Evolutionary conservation across 2,113 vertebrate genomes (phyloP), one percentile per base, ranked within the genome.

Genomic region (Asarcornis scutulata): DNA sequence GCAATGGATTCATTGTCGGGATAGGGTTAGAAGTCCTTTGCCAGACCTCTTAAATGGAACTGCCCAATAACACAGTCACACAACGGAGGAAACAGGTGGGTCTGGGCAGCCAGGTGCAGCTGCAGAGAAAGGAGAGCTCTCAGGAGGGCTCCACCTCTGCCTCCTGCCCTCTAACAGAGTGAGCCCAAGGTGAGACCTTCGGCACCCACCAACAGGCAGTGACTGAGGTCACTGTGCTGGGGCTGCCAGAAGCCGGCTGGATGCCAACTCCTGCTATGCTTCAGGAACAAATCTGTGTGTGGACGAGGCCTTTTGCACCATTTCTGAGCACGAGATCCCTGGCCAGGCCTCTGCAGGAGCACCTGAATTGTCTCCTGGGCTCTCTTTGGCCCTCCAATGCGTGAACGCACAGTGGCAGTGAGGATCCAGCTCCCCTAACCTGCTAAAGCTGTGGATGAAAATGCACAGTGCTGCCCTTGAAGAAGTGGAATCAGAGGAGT

Each of bases 401-500:
- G 76, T n/a, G 68, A 89, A 16, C 62, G 48, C 46, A 48, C 84
- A 67, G 79, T 4, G 0, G 59, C 71, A 63, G 67, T 52, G 67
- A 88, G 88, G 67, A 94, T 60, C 79, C 62, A 40, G 86, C 92
- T 86, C 76, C 68, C 83, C 73, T 63, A 84, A 78, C 80, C 90
- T 88, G 80, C 64, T 93, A 60, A 77, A 60, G 67, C 12, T 22
- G 3, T 26, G 56, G 86, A 91, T 93, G 77, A 86, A 92, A 97
- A 96, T 31, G 17, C 86, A 84, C 62, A 17, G 64, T 8, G 31
- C 60, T 95, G 86, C 86, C 90, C 93, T 96, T 96, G 93, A 96
- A 94, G 90, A 53, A 93, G 60, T 90, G 58, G 53, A 96, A 93
- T 95, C 95, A 94, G 93, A 96, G 83, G 42, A 83, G 62, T 31